Conservation (phyloP, 1,140 invertebrate genomes). For the Neotoxoptera formosana region DNA sequence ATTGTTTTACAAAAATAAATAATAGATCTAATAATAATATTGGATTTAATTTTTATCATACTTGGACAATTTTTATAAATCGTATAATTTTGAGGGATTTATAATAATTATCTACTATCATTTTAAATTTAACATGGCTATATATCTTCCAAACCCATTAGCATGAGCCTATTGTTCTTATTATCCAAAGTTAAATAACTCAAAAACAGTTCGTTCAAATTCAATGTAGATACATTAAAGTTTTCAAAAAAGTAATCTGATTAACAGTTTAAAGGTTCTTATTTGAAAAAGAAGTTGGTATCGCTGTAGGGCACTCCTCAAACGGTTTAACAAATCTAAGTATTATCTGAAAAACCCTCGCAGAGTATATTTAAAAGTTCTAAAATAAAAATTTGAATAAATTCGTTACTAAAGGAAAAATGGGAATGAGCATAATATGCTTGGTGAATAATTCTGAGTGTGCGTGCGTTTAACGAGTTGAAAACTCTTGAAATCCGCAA, state of each 20-base stretch:
- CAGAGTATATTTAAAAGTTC: not conserved
- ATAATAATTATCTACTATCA: not conserved
- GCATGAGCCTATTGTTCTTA: too few relatives aligned
- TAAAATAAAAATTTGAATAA: not conserved
- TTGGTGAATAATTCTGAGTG: not conserved
- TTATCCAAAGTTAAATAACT: too few relatives aligned
- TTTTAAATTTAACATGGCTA: too few relatives aligned
- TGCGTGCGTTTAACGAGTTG: too few relatives aligned
- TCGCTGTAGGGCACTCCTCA: not conserved
- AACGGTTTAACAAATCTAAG: not conserved
- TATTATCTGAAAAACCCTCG: not conserved
- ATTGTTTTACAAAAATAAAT: too few relatives aligned
- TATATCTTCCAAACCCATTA: too few relatives aligned
- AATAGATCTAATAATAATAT: too few relatives aligned
- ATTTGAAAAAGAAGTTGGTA: not conserved
- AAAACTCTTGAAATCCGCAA: not conserved
- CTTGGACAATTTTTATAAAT: not conserved
- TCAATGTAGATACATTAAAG: not conserved
- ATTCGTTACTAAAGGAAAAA: not conserved
- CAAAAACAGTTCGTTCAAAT: too few relatives aligned
- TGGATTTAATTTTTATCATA: too few relatives aligned
- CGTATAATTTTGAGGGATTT: not conserved
- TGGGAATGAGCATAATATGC: not conserved
- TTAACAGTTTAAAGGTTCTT: not conserved
- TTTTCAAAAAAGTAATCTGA: not conserved